phyloP scores from a whole-genome alignment of 2,113 vertebrate species.

The Rhinolophus ferrumequinum region DNA sequence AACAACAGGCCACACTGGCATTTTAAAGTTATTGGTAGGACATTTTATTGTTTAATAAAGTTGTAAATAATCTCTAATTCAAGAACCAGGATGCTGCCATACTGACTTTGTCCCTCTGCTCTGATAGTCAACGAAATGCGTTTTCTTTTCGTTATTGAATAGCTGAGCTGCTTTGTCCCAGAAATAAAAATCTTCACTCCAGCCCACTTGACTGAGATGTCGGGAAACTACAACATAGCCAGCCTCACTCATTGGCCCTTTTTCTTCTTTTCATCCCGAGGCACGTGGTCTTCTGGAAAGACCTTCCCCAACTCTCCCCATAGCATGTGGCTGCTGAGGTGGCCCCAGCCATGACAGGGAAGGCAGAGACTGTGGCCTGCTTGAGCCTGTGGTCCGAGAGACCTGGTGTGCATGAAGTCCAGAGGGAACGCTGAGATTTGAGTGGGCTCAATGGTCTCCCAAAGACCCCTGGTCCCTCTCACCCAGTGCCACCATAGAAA shows the following conservation, averaged over 20 bases:
- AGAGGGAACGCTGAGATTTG: background rate
- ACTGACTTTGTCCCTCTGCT: background rate
- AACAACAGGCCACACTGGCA: background rate
- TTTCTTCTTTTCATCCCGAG: conserved; percentile 61
- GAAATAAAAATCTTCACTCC: background rate
- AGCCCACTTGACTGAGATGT: conserved; percentile 22
- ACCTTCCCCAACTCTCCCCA: background rate
- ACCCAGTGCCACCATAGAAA: background rate
- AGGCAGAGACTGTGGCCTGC: background rate
- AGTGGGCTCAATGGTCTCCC: background rate
- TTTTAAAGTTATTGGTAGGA: background rate
- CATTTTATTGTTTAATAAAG: background rate
- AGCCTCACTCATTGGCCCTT: background rate
- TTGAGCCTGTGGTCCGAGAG: background rate
- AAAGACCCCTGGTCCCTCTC: background rate
- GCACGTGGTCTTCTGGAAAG: conserved; percentile 68
- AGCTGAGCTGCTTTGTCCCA: background rate
- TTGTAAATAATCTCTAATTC: background rate
- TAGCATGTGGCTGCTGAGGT: conserved; percentile 66
- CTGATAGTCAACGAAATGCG: background rate
- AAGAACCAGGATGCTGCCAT: background rate
- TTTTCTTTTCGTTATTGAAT: conserved; percentile 7
- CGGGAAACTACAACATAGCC: background rate
- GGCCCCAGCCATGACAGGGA: background rate
- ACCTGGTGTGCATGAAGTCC: too few relatives aligned